Evolutionary conservation across 2,797 vertebrate genomes (phyloP).

Genomic region (Cirrhinus molitorella): DNA sequence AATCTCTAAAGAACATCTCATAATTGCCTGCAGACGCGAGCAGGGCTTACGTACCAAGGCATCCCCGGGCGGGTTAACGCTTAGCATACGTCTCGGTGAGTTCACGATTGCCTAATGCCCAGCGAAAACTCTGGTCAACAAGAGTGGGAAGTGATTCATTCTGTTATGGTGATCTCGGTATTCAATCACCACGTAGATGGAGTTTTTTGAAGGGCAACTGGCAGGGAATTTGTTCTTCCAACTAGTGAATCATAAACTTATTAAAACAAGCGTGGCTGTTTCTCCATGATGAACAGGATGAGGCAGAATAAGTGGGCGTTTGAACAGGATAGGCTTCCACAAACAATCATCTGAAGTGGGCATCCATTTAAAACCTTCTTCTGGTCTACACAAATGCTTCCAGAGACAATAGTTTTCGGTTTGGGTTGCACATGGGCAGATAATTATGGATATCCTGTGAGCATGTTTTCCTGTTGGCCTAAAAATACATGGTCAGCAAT

Average conservation of each 20-base stretch:
- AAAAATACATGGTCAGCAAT: neutral
- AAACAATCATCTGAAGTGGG: constrained; percentile 15
- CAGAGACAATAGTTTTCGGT: neutral
- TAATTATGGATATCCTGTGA: constrained; percentile 33
- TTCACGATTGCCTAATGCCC: constrained; percentile 1
- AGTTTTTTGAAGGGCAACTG: constrained; percentile 23
- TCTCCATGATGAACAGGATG: constrained; percentile 63
- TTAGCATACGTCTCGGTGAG: constrained; percentile 41
- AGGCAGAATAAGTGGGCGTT: constrained; percentile 34
- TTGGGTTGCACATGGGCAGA: neutral
- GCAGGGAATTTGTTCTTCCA: constrained; percentile 12
- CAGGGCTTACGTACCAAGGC: constrained; percentile 46
- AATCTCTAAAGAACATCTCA: constrained; percentile 65
- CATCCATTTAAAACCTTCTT: constrained; percentile 36
- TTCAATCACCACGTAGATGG: neutral
- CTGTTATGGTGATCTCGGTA: constrained; percentile 29
- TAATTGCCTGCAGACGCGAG: constrained; percentile 66
- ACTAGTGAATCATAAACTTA: constrained; percentile 52
- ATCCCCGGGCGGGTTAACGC: constrained; percentile 30
- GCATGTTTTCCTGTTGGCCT: constrained; percentile 9
- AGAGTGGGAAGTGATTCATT: constrained; percentile 39
- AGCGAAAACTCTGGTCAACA: constrained; percentile 20
- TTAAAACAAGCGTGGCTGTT: constrained; percentile 53
- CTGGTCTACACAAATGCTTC: neutral
- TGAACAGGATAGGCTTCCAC: constrained; percentile 56